Base-by-base conservation (phyloP, 2,888 invertebrate genomes). In the Marasmarcha lunaedactyla region DNA sequence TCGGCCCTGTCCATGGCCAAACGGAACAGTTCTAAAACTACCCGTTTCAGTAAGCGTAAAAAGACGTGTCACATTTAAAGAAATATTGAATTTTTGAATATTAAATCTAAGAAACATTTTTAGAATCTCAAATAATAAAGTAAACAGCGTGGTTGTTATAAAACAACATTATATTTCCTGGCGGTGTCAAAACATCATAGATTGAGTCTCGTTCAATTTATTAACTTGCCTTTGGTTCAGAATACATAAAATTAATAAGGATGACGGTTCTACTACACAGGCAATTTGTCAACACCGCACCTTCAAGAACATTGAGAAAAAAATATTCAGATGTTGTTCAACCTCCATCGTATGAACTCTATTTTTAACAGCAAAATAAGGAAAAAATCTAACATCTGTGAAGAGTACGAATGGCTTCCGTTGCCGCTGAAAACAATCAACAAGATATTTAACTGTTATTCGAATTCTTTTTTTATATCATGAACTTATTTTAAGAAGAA, bases 251-350 rank as follows among this genome's bases (percentile, higher is more conserved):
- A 64, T 65, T 67, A 66, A 66, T 63, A 59, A 56, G 49, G 52
- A 56, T 50, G 54, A 54, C 48, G 46, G 42, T 47, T 52, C 41
- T 38, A 47, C 46, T 45, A 48, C 50, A 49, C 42, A 40, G 49
- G 46, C 49, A 45, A 65, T 67, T 64, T 68, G 63, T 70, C 70
- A 67, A 57, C 60, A 55, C 49, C 41, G 45, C 45, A 42, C 48
- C 45, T 50, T 52, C 47, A 59, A 61, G 57, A 56, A 52, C 43
- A 30, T 10, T n/a, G 20, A 20, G 20, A 30, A n/a, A 30, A 11
- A 6, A 30, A 34, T 3, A 14, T 47, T 46, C 48, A 51, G 50
- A 48, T 52, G 43, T 46, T 49, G 47, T 55, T 46, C 45, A 45
- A 45, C 40, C 53, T 49, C 46, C 7, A 20, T 20, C 4, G 20